Percentiles rank a stretch among this genome's conserved stretches.
These are phyloP conservation scores for Gambusia affinis DNA, from an alignment of 2,113 vertebrate species.

Conservation along the genomic window DNA sequence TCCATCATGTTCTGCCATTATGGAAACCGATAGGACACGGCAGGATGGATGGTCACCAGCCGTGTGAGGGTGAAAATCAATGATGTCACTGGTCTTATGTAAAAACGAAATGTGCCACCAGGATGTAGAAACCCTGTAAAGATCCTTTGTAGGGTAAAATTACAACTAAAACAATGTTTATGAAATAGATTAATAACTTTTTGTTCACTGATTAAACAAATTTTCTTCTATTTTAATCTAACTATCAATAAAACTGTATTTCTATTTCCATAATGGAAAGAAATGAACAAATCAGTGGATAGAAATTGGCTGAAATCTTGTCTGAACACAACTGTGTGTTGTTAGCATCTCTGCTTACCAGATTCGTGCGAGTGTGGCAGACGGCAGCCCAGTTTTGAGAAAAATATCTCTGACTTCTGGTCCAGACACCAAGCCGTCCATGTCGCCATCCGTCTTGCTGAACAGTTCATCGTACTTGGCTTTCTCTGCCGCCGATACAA, in stretches of 20 bases:
- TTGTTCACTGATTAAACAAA: not conserved
- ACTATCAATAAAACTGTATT: no score
- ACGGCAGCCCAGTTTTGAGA: conserved; percentile 93
- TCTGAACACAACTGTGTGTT: not conserved
- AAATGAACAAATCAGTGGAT: not conserved
- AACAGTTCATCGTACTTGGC: conserved; percentile 96
- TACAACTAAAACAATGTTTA: not conserved
- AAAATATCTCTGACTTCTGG: conserved; percentile 95
- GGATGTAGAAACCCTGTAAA: not conserved
- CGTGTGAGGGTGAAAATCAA: conserved; percentile 43
- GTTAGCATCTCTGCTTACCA: conserved; percentile 81
- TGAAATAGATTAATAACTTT: not conserved
- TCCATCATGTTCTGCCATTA: conserved; percentile 21
- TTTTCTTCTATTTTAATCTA: not conserved
- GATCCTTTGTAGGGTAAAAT: not conserved
- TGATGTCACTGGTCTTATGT: not conserved
- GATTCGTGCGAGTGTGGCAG: conserved; percentile 91
- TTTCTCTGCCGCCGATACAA: conserved; percentile 91
- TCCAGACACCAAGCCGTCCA: conserved; percentile 97
- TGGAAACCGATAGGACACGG: conserved; percentile 20
- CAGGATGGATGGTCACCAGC: conserved; percentile 26
- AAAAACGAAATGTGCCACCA: not conserved
- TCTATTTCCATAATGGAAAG: no score
- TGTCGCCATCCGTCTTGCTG: conserved; percentile 91
- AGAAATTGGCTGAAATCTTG: not conserved